These are phyloP conservation scores for Sitobion miscanthi DNA, from an alignment of 1,140 invertebrate species.

Conservation along the genomic window DNA sequence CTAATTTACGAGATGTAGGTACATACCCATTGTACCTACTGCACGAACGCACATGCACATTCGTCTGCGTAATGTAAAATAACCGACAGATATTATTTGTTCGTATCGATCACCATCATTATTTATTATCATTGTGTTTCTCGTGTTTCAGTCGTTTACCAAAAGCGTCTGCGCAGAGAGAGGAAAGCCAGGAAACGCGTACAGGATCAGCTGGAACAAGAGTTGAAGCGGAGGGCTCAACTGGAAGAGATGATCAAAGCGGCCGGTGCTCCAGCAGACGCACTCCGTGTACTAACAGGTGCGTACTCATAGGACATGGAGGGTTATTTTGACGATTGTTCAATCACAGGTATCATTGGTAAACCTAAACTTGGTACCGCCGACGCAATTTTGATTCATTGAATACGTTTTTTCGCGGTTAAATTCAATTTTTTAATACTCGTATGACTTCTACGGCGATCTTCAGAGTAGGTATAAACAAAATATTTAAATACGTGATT, in stretches of 20 bases:
- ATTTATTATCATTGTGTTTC: constrained; percentile 26
- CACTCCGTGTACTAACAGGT: constrained; percentile 80
- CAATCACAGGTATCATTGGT: too few relatives aligned
- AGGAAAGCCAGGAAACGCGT: constrained; percentile 79
- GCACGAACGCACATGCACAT: neutral
- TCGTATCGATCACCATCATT: neutral
- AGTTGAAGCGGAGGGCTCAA: constrained; percentile 77
- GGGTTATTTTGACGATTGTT: neutral
- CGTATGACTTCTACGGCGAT: too few relatives aligned
- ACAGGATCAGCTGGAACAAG: constrained; percentile 82
- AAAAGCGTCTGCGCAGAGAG: constrained; percentile 86
- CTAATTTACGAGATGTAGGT: neutral
- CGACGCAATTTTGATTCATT: too few relatives aligned
- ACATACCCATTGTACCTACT: too few relatives aligned
- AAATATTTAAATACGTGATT: too few relatives aligned
- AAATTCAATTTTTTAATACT: too few relatives aligned
- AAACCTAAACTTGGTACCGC: too few relatives aligned
- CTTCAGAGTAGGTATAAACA: too few relatives aligned
- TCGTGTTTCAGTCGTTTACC: constrained; percentile 77
- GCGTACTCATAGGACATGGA: constrained; percentile 42
- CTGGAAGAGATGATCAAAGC: constrained; percentile 81
- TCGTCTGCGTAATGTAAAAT: neutral
- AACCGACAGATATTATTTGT: constrained; percentile 3
- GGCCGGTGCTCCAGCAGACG: constrained; percentile 76
- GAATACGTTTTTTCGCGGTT: too few relatives aligned